phyloP scores from a whole-genome alignment of 2,797 vertebrate species.

The Crocidura indochinensis region DNA sequence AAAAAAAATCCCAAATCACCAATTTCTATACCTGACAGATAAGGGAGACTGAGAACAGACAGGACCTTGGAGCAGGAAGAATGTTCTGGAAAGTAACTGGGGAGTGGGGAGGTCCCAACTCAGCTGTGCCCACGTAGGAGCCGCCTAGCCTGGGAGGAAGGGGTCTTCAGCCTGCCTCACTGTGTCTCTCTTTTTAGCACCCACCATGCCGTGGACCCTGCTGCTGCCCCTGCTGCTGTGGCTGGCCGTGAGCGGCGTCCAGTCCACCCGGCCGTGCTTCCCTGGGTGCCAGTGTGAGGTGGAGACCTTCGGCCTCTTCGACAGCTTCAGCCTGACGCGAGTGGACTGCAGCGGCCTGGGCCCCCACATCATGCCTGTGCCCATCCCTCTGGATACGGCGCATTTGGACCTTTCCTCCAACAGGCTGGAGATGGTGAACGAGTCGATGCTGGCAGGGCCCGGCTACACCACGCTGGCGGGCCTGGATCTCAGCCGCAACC shows the following conservation, averaged over 20 bases:
- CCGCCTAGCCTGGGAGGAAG: rapidly evolving
- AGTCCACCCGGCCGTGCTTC: slow-evolving; percentile 93
- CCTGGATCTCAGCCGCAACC: slow-evolving; percentile 96
- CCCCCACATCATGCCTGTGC: slow-evolving; percentile 93
- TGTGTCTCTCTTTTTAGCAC: slow-evolving; percentile 81
- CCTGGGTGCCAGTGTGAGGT: slow-evolving; percentile 96
- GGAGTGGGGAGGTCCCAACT: background rate
- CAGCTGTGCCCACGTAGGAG: background rate
- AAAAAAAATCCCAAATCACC: background rate
- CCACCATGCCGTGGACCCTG: slow-evolving; percentile 91
- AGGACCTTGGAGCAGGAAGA: background rate
- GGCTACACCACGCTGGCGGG: slow-evolving; percentile 97
- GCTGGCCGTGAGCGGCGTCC: slow-evolving; percentile 62
- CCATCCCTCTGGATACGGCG: slow-evolving; percentile 97
- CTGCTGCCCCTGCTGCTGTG: slow-evolving; percentile 88
- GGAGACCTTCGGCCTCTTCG: slow-evolving; percentile 97
- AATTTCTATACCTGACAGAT: background rate
- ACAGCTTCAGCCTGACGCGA: slow-evolving; percentile 98
- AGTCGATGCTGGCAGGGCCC: slow-evolving; percentile 95
- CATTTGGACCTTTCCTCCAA: slow-evolving; percentile 97
- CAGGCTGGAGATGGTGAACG: slow-evolving; percentile 93
- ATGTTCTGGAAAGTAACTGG: background rate
- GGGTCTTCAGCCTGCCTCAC: background rate
- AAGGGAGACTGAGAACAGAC: background rate
- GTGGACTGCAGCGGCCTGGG: slow-evolving; percentile 96